phyloP scores from a whole-genome alignment of 2,113 vertebrate species.

The Gulo gulo region DNA sequence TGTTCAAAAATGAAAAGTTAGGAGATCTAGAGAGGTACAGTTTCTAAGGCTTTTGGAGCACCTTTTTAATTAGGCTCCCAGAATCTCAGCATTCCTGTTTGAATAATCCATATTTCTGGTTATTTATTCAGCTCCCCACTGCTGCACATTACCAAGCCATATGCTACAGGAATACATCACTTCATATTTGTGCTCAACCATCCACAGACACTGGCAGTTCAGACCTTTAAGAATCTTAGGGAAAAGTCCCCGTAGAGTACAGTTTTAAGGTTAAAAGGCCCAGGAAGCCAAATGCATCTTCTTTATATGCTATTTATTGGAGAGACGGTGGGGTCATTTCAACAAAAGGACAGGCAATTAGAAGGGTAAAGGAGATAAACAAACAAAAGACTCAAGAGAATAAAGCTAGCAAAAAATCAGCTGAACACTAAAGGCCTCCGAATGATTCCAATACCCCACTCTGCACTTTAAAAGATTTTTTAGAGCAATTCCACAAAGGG shows the following conservation, averaged over 20 bases:
- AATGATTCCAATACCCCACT: neutral
- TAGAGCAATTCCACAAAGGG: slow-evolving; percentile 40
- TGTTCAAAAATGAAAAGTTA: slow-evolving; percentile 55
- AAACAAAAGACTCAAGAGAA: slow-evolving; percentile 49
- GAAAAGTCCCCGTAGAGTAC: neutral
- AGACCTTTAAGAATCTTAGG: slow-evolving; percentile 51
- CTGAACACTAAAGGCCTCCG: neutral
- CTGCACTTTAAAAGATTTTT: slow-evolving; percentile 24
- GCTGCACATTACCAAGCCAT: slow-evolving; percentile 64
- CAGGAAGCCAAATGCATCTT: slow-evolving; percentile 51
- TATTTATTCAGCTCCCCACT: slow-evolving; percentile 81
- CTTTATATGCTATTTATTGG: slow-evolving; percentile 37
- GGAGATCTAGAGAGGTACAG: slow-evolving; percentile 30
- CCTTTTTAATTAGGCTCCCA: slow-evolving; percentile 79
- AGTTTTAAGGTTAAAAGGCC: slow-evolving; percentile 42
- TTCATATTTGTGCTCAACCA: slow-evolving; percentile 43
- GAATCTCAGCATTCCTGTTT: slow-evolving; percentile 73
- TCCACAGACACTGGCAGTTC: slow-evolving; percentile 26
- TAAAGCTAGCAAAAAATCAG: slow-evolving; percentile 25
- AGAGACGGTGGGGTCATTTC: neutral
- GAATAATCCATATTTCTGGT: slow-evolving; percentile 77
- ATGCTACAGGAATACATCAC: slow-evolving; percentile 64
- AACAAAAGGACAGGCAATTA: slow-evolving; percentile 22
- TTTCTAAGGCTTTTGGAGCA: slow-evolving; percentile 62
- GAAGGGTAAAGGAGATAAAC: neutral